Evolutionary conservation across 2,888 invertebrate species (phyloP), one percentile per base, ranked within the genome.

Genomic region (Cerastis leucographa): DNA sequence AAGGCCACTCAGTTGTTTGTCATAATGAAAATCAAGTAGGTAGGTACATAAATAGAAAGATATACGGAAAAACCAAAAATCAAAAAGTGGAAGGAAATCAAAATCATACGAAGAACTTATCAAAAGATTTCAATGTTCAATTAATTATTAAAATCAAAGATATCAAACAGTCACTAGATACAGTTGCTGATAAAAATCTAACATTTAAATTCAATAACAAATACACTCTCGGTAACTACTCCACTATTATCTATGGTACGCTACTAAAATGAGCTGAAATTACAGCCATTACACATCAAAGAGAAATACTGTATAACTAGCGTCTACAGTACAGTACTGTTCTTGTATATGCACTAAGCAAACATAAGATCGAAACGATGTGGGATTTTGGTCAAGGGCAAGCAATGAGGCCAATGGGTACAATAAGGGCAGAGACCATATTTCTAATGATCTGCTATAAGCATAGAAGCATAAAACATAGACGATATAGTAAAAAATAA

Each of bases 321-420:
- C 54, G 11, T 29, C 25, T 64, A 68, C 68, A n/a, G n/a, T n/a
- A n/a, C n/a, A n/a, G n/a, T n/a, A n/a, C n/a, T n/a, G n/a, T n/a
- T n/a, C 74, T 76, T 73, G 78, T 76, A 68, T 76, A 44, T 49
- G 81, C 69, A 82, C 68, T 83, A 56, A 69, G 71, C 64, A 71
- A 76, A 76, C 65, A 84, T 59, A 71, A 76, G 44, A 72, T 70
- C 49, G 70, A 64, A 75, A 78, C 42, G 76, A 85, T 70, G 81
- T 69, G 70, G 77, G 74, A 87, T 76, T 78, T 80, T 87, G 83
- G 83, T 80, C 86, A 87, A 86, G 87, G 86, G 83, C 79, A 80
- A 29, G 11, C 19, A 79, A 71, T 80, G 75, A 83, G 85, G 83
- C 85, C 80, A 76, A 29, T 66, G 49, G 35, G 29, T 61, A 66